Evolutionary conservation across 2,888 invertebrate species (phyloP).

Genomic region (Pandemis heparana): DNA sequence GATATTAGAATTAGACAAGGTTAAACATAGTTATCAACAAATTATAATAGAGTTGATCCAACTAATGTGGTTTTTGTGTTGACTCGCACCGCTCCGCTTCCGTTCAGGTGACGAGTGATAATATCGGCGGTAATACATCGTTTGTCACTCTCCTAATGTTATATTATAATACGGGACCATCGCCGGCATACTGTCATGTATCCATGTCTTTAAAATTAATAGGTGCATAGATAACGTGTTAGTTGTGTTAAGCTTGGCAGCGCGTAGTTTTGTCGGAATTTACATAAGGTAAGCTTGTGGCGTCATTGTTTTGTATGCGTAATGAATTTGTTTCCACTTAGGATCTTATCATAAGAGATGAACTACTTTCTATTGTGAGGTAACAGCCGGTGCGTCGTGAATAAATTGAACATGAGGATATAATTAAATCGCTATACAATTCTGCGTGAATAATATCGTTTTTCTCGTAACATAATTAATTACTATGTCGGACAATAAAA

Average conservation of each 20-base stretch:
- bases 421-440: constrained; percentile 8
- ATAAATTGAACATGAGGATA: constrained; percentile 9
- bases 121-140: constrained; percentile 64
- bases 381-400: constrained; percentile 25
- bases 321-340: constrained; percentile 60
- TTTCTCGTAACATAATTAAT: too few relatives aligned
- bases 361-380: constrained; percentile 46
- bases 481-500: too few relatives aligned
- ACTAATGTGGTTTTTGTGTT: constrained; percentile 83
- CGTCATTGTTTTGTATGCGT: constrained; percentile 51
- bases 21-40: constrained; percentile 44
- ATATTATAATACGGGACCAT: constrained; percentile 42
- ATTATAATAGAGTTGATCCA: constrained; percentile 54
- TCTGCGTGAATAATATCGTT: too few relatives aligned
- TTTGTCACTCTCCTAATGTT: constrained; percentile 69
- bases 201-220: constrained; percentile 64
- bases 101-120: constrained; percentile 81
- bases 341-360: constrained; percentile 58
- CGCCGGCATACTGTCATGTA: constrained; percentile 53
- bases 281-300: constrained; percentile 59
- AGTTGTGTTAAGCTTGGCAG: constrained; percentile 57
- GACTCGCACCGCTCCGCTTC: constrained; percentile 67
- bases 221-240: constrained; percentile 59
- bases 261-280: constrained; percentile 61
- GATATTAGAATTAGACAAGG: constrained; percentile 13